A percentile compares a stretch with the other conserved stretches of the same genome.
Conservation (phyloP, 2,113 vertebrate genomes). For the Rissa tridactyla region DNA sequence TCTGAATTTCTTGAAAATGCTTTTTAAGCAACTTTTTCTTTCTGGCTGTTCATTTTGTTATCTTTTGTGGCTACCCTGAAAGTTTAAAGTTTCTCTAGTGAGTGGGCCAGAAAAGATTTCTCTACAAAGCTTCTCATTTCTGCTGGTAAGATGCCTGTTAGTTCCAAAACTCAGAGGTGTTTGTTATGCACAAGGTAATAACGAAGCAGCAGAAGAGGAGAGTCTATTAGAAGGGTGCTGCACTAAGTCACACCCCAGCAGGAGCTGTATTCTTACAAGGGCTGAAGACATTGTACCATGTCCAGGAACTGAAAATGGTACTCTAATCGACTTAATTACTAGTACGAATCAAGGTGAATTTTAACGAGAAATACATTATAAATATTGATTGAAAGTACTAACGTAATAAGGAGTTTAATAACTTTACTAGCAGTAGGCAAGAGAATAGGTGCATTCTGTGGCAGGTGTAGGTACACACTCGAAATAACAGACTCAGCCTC, state of each 20-base stretch:
- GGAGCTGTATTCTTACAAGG: not conserved
- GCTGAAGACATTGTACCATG: not conserved
- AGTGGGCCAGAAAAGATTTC: not conserved
- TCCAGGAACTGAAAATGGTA: not conserved
- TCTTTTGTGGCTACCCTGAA: not conserved
- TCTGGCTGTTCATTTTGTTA: not conserved
- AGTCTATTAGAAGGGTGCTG: not conserved
- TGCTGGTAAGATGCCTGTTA: not conserved
- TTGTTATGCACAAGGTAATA: not conserved
- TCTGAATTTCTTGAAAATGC: not conserved
- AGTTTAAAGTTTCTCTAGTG: not conserved
- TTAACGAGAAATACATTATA: not conserved
- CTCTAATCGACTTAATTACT: not conserved
- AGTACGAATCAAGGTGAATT: not conserved
- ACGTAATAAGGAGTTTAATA: not conserved
- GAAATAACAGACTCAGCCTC: not conserved
- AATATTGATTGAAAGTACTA: not conserved
- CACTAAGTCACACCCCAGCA: not conserved
- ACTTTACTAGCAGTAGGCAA: not conserved
- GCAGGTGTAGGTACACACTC: not conserved
- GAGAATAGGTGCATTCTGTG: not conserved
- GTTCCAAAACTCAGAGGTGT: not conserved
- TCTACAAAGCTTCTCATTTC: not conserved
- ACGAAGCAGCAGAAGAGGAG: not conserved
- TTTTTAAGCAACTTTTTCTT: not conserved